A percentile compares a stretch with the other conserved stretches of the same genome.
Evolutionary conservation across 37 sponge, comb jelly and placozoan species (phyloP).

Genomic region (Spongia lamella): DNA sequence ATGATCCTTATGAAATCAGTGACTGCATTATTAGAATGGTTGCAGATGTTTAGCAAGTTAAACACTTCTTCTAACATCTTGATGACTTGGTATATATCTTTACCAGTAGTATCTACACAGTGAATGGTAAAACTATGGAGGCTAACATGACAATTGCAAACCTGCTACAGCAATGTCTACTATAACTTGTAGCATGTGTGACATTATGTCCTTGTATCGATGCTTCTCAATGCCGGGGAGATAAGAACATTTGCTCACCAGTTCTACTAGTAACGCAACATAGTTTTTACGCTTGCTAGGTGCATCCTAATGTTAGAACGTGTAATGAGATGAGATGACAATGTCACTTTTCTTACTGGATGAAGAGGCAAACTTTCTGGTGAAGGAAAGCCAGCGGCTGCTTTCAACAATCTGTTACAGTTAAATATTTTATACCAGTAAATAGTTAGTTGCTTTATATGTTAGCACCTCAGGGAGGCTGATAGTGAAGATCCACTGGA

Average conservation of each 20-base stretch:
- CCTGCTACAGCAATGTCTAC: conserved; percentile 9
- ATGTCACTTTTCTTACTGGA: background rate
- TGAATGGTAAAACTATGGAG: no score
- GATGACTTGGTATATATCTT: conserved; percentile 6
- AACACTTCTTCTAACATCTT: conserved; percentile 53
- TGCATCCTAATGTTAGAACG: conserved; percentile 35
- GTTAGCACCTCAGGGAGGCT: conserved; percentile 64
- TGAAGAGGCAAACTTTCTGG: background rate
- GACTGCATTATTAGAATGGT: conserved; percentile 17
- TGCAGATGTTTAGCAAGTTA: conserved; percentile 74
- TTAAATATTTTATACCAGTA: background rate
- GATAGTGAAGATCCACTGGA: conserved; percentile 62
- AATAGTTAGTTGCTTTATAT: no score
- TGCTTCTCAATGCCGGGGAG: background rate
- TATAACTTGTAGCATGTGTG: background rate
- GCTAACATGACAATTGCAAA: no score
- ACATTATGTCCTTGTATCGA: background rate
- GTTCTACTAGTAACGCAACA: conserved; percentile 45
- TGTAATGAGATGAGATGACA: no score
- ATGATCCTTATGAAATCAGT: conserved; percentile 25
- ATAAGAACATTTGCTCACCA: conserved; percentile 37
- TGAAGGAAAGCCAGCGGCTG: conserved; percentile 62
- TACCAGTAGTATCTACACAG: background rate
- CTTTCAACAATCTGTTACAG: conserved; percentile 50
- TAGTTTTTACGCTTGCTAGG: conserved; percentile 51